phyloP scores from a whole-genome alignment of 2,888 invertebrate species.

The Yponomeuta evonymella region DNA sequence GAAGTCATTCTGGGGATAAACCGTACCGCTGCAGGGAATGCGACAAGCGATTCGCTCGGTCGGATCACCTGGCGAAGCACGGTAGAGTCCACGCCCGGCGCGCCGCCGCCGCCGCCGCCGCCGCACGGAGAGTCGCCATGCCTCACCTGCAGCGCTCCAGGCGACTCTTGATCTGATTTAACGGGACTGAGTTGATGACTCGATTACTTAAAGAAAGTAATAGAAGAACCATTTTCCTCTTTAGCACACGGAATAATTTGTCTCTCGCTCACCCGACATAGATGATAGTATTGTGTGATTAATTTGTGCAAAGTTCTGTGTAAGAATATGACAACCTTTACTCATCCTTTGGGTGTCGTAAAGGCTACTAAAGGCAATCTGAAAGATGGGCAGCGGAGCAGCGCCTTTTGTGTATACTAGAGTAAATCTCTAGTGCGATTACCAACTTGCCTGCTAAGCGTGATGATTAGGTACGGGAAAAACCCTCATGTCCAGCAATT shows the following conservation, averaged over 20 bases:
- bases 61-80: conserved; percentile 96
- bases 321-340: background rate
- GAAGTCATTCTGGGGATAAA: conserved; percentile 96
- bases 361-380: no score
- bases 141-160: conserved; percentile 5
- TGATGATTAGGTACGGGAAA: no score
- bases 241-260: background rate
- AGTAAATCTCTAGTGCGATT: no score
- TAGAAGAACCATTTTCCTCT: background rate
- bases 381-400: no score
- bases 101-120: conserved; percentile 55
- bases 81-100: conserved; percentile 86
- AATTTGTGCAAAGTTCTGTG: background rate
- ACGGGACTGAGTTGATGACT: background rate
- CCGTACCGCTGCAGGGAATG: conserved; percentile 94
- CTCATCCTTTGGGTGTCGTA: no score
- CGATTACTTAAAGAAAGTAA: background rate
- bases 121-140: conserved; percentile 28
- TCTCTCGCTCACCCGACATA: no score
- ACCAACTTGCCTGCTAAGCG: no score
- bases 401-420: no score
- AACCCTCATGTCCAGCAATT: no score
- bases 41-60: conserved; percentile 92
- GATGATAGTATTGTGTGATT: background rate
- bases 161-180: background rate